A percentile compares a stretch with the other conserved stretches of the same genome.
Conservation (phyloP, 2,888 invertebrate genomes). For the Eupithecia subumbrata region DNA sequence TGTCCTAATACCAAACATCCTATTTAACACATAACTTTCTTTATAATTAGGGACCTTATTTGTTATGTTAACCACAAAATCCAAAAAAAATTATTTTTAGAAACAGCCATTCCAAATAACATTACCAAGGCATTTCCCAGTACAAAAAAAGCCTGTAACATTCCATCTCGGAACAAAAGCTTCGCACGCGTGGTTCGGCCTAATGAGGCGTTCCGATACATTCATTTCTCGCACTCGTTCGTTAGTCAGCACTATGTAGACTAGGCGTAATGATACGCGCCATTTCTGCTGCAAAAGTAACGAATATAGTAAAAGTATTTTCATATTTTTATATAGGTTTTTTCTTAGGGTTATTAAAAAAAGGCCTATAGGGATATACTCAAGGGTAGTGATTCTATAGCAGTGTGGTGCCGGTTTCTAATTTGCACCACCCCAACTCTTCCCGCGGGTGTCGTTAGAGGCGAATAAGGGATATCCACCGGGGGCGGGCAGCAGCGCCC, state of each 20-base stretch:
- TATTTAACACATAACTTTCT: background rate
- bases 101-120: background rate
- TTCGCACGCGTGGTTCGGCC: slow-evolving; percentile 58
- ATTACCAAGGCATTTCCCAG: background rate
- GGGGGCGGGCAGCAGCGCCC: too few species aligned
- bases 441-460: too few species aligned
- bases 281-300: slow-evolving; percentile 38
- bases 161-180: slow-evolving; percentile 27
- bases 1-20: too few species aligned
- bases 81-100: background rate
- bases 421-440: too few species aligned
- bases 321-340: slow-evolving; percentile 5
- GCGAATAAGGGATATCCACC: too few species aligned
- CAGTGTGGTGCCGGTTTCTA: too few species aligned
- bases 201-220: slow-evolving; percentile 70
- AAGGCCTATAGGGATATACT: background rate
- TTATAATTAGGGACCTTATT: background rate
- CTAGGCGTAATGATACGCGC: slow-evolving; percentile 57
- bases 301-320: slow-evolving; percentile 1
- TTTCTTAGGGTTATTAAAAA: background rate
- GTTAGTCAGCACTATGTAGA: slow-evolving; percentile 68
- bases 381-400: too few species aligned
- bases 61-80: background rate
- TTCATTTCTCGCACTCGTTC: slow-evolving; percentile 62
- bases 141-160: slow-evolving; percentile 16